These are phyloP conservation scores for Tethya wilhelma DNA, from an alignment of 37 sponge, comb jelly and placozoan genomes.

Conservation along the genomic window DNA sequence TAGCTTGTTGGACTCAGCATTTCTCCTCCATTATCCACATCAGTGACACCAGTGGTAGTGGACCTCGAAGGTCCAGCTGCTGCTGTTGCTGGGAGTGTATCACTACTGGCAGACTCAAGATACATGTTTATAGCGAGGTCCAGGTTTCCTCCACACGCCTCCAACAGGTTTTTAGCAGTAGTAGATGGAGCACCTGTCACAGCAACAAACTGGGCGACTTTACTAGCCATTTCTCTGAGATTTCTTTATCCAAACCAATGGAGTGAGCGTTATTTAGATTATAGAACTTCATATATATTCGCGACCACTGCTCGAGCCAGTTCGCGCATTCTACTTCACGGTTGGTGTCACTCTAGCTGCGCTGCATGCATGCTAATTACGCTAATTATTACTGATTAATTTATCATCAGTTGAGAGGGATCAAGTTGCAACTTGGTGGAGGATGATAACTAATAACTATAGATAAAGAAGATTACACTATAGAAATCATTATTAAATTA, in stretches of 20 bases:
- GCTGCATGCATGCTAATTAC: too few relatives aligned
- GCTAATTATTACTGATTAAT: too few relatives aligned
- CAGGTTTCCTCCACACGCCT: constrained; percentile 73
- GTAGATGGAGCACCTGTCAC: constrained; percentile 60
- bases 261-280: background rate
- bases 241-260: background rate
- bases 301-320: too few relatives aligned
- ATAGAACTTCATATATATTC: too few relatives aligned
- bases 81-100: background rate
- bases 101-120: constrained; percentile 62
- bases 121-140: constrained; percentile 79
- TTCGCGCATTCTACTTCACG: too few relatives aligned
- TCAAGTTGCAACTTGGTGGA: too few relatives aligned
- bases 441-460: too few relatives aligned
- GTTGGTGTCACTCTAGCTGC: too few relatives aligned
- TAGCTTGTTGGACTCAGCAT: constrained; percentile 23
- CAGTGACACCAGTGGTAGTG: background rate
- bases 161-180: constrained; percentile 60
- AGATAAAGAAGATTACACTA: too few relatives aligned
- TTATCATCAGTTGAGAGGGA: too few relatives aligned
- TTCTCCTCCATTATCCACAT: background rate
- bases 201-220: constrained; percentile 51
- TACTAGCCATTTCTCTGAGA: constrained; percentile 30
- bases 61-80: background rate
- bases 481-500: too few relatives aligned